A percentile compares a stretch with the other conserved stretches of the same genome.
Evolutionary conservation across 2,797 vertebrate genomes (phyloP).

Genomic region (Fringilla coelebs): DNA sequence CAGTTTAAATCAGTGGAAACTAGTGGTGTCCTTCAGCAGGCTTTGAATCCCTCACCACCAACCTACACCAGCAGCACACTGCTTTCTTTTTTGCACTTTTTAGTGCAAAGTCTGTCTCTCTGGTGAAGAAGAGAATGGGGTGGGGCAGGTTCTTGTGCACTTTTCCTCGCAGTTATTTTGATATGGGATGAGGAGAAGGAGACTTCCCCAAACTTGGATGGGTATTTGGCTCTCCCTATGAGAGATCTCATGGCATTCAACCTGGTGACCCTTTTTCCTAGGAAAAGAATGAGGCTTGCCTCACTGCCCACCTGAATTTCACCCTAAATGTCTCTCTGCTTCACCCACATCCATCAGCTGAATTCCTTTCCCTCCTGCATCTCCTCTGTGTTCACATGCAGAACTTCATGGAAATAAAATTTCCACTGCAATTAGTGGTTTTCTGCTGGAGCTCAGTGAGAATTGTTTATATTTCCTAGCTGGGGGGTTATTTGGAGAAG

Average conservation of each 20-base stretch:
- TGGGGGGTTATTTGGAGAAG: neutral
- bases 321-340: neutral
- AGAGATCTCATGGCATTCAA: neutral
- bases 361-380: neutral
- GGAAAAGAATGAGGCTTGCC: neutral
- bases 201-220: neutral
- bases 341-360: neutral
- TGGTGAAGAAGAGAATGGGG: neutral
- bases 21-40: neutral
- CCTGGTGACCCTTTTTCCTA: neutral
- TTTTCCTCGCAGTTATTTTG: neutral
- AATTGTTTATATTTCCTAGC: conserved; percentile 2
- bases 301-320: neutral
- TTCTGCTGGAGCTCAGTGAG: neutral
- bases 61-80: neutral
- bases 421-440: neutral
- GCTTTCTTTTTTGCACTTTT: neutral
- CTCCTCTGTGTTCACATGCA: neutral
- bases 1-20: neutral
- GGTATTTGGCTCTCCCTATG: neutral
- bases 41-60: neutral
- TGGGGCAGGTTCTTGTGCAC: neutral
- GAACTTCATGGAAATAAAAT: neutral
- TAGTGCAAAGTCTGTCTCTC: neutral
- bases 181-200: neutral